A percentile compares a stretch with the other conserved stretches of the same genome.
phyloP scores from a whole-genome alignment of 2,113 vertebrate species.

The Pogonocichla stellata region DNA sequence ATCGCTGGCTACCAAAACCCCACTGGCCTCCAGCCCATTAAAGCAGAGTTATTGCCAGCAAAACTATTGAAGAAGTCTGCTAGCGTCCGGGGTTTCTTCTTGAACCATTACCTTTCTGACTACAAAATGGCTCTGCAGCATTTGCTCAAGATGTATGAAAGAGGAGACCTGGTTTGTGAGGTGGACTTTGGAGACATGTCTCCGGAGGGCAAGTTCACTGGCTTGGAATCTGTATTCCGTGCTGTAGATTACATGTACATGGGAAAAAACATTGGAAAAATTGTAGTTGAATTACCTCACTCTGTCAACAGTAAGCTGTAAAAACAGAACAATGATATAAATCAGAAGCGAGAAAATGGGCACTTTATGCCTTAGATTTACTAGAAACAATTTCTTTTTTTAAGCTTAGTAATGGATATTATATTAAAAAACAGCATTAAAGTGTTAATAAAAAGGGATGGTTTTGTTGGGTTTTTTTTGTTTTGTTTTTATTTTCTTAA shows the following conservation, averaged over 20 bases:
- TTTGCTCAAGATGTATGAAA: slow-evolving; percentile 82
- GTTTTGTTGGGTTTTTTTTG: background rate
- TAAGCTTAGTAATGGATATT: slow-evolving; percentile 42
- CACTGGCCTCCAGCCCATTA: slow-evolving; percentile 79
- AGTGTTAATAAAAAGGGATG: slow-evolving; percentile 53
- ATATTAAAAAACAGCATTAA: slow-evolving; percentile 66
- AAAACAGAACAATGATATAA: slow-evolving; percentile 78
- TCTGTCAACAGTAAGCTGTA: slow-evolving; percentile 87
- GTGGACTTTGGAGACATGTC: slow-evolving; percentile 84
- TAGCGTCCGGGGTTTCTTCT: slow-evolving; percentile 87
- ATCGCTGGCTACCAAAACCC: slow-evolving; percentile 86
- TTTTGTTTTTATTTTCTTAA: background rate
- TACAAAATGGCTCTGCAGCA: slow-evolving; percentile 79
- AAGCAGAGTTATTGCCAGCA: slow-evolving; percentile 77
- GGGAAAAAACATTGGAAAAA: slow-evolving; percentile 91
- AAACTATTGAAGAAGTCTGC: slow-evolving; percentile 89
- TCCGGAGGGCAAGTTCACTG: slow-evolving; percentile 82
- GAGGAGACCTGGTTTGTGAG: slow-evolving; percentile 83
- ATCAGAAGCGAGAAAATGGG: slow-evolving; percentile 70
- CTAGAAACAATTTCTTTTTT: slow-evolving; percentile 63
- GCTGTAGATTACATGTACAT: slow-evolving; percentile 93
- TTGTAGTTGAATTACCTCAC: slow-evolving; percentile 86
- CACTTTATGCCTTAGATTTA: slow-evolving; percentile 60
- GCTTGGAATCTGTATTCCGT: slow-evolving; percentile 87
- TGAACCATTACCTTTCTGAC: slow-evolving; percentile 84